Percentiles rank a stretch among this genome's conserved stretches.
Evolutionary conservation across 2,797 vertebrate species (phyloP).

Genomic region (Choloepus didactylus): DNA sequence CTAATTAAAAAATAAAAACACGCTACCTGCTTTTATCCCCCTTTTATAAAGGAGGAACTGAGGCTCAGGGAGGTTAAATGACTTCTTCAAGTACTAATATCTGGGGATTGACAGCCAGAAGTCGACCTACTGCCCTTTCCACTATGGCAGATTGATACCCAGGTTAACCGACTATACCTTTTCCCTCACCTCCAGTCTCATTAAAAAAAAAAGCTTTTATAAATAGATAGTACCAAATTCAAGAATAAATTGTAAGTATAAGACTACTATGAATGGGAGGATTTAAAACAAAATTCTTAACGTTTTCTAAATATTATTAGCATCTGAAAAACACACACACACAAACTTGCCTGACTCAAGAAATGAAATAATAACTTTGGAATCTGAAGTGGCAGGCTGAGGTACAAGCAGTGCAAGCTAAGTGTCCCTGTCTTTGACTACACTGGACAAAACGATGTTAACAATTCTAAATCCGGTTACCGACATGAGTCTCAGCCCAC

Average conservation of each 20-base stretch:
- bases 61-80: not conserved
- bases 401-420: not conserved
- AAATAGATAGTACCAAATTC: constrained; percentile 30
- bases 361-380: not conserved
- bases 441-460: not conserved
- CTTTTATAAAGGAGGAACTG: constrained; percentile 22
- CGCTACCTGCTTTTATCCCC: not conserved
- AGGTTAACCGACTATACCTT: not conserved
- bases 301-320: not conserved
- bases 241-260: not conserved
- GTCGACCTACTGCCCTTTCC: not conserved
- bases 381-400: not conserved
- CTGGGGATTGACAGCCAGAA: not conserved
- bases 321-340: not conserved
- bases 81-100: not conserved
- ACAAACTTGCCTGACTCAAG: not conserved
- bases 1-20: too few relatives aligned
- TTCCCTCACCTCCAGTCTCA: not conserved
- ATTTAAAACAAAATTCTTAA: not conserved
- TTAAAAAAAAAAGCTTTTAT: not conserved
- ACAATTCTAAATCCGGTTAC: not conserved
- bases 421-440: not conserved
- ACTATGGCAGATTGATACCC: not conserved
- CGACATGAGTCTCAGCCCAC: not conserved
- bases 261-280: not conserved